Conservation (phyloP, 2,113 vertebrate species). For the Pterocles burchelli region DNA sequence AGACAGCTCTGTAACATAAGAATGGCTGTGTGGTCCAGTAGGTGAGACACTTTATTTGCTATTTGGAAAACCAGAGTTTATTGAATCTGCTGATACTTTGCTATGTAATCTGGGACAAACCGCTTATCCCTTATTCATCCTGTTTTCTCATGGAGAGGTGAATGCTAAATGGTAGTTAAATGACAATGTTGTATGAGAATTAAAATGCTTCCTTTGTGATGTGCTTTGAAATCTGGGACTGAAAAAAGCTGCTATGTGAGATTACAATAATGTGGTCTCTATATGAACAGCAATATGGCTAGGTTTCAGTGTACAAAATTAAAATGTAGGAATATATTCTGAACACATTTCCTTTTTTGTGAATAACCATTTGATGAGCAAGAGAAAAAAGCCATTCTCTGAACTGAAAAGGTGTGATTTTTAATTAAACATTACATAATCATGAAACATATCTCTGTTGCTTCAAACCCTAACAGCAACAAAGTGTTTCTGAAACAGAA, state of each 20-base stretch:
- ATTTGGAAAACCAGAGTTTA: not conserved
- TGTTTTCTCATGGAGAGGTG: not conserved
- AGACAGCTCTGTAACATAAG: not conserved
- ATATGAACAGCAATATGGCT: not conserved
- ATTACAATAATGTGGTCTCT: not conserved
- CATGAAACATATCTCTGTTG: not conserved
- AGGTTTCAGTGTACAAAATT: not conserved
- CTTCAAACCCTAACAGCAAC: not conserved
- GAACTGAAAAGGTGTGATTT: not conserved
- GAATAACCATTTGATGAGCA: not conserved
- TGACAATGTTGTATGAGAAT: not conserved
- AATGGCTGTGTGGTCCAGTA: not conserved
- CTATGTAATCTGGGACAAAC: not conserved
- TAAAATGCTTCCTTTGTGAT: not conserved
- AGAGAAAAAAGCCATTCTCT: not conserved
- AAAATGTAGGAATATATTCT: not conserved
- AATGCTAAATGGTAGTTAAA: not conserved
- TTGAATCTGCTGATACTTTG: not conserved
- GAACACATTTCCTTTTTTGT: not conserved
- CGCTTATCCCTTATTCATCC: not conserved
- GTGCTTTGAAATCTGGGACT: not conserved
- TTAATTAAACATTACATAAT: not conserved
- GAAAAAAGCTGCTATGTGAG: not conserved
- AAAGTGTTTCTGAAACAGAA: not conserved
- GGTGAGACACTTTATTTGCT: not conserved